These are phyloP conservation scores for Drosophila nebulosa DNA, from an alignment of 1,140 invertebrate species.

Conservation along the genomic window DNA sequence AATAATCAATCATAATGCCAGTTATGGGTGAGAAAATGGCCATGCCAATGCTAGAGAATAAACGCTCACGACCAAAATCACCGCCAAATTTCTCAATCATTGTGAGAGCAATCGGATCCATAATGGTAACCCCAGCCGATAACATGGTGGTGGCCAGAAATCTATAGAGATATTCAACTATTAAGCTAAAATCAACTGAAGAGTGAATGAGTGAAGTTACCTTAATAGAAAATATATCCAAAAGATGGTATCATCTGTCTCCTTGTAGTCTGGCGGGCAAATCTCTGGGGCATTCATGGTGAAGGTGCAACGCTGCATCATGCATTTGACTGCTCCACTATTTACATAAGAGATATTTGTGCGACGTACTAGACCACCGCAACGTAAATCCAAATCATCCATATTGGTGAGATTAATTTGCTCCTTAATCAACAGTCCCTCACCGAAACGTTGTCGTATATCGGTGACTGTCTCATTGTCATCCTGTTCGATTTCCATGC, in stretches of 20 bases:
- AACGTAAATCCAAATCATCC: constrained; percentile 86
- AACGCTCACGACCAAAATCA: constrained; percentile 89
- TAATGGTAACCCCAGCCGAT: constrained; percentile 88
- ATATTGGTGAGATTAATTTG: constrained; percentile 87
- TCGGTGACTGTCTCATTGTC: constrained; percentile 85
- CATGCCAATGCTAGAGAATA: constrained; percentile 90
- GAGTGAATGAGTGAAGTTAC: constrained; percentile 4
- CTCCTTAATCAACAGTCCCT: constrained; percentile 83
- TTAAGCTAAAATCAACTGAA: background rate
- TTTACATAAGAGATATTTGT: constrained; percentile 84
- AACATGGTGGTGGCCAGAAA: constrained; percentile 89
- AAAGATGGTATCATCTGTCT: constrained; percentile 88
- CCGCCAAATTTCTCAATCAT: constrained; percentile 90
- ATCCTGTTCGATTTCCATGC: constrained; percentile 87
- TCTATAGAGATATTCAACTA: constrained; percentile 60
- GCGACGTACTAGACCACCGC: constrained; percentile 85
- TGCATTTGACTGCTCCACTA: constrained; percentile 84
- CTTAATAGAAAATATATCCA: constrained; percentile 89
- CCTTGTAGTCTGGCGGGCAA: constrained; percentile 88
- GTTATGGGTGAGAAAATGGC: constrained; percentile 91
- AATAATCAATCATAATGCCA: constrained; percentile 88
- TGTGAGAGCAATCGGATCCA: constrained; percentile 90
- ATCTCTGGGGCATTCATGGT: constrained; percentile 86
- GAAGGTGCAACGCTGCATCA: constrained; percentile 86
- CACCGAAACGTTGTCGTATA: constrained; percentile 86